Conservation (phyloP, 64 coral and sea anemone species). For the Orbicella faveolata region DNA sequence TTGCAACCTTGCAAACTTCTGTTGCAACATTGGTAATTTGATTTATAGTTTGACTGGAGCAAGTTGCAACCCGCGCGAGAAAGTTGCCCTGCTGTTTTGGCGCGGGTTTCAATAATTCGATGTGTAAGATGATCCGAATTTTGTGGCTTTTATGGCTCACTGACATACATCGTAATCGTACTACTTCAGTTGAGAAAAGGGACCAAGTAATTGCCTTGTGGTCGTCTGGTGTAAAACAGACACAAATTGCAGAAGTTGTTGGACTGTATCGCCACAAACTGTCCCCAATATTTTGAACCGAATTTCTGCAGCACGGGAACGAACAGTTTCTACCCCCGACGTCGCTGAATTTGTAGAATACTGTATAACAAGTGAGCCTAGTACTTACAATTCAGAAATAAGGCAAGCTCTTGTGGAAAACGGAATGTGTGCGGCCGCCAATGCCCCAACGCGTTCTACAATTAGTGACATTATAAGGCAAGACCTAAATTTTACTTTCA, state of each 20-base stretch:
- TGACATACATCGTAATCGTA: conserved; percentile 30
- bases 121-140: background rate
- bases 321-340: conserved; percentile 47
- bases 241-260: conserved; percentile 24
- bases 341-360: conserved; percentile 63
- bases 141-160: background rate
- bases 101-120: background rate
- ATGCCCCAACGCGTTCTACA: conserved; percentile 52
- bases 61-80: conserved; percentile 7
- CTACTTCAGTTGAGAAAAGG: conserved; percentile 32
- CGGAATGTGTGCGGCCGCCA: conserved; percentile 27
- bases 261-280: conserved; percentile 42
- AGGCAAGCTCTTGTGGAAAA: conserved; percentile 33
- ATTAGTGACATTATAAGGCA: conserved; percentile 50
- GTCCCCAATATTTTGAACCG: conserved; percentile 40
- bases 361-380: conserved; percentile 35
- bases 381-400: conserved; percentile 35
- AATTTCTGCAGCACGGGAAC: conserved; percentile 10
- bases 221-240: conserved; percentile 36
- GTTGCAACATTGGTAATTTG: conserved; percentile 44
- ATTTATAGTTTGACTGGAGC: conserved; percentile 37
- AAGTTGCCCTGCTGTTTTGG: background rate
- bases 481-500: conserved; percentile 53
- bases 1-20: conserved; percentile 25
- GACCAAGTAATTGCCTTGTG: conserved; percentile 45